Percentiles rank a stretch among this genome's conserved stretches.
These are phyloP conservation scores for Ceraclea dissimilis DNA, from an alignment of 2,888 invertebrate genomes.

Conservation along the genomic window DNA sequence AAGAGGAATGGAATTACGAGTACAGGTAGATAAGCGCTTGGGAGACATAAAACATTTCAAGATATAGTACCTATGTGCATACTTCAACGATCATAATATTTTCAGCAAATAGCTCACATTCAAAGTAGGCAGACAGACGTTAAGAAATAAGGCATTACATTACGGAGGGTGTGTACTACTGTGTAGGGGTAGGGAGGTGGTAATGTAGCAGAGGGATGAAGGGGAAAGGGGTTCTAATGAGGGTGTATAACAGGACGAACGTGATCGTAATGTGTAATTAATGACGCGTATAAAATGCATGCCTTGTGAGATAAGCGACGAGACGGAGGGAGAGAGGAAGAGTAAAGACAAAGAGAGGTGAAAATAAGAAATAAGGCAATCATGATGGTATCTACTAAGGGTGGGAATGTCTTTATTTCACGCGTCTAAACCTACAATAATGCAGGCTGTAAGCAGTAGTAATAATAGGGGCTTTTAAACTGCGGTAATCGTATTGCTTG, in stretches of 20 bases:
- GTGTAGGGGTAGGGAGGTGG: neutral
- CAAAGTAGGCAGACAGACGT: neutral
- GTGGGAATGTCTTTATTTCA: slow-evolving; percentile 1
- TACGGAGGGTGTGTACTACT: no score
- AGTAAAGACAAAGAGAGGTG: neutral
- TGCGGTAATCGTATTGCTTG: no score
- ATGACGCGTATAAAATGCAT: slow-evolving; percentile 23
- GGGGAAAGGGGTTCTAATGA: slow-evolving; percentile 7
- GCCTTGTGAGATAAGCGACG: slow-evolving; percentile 13
- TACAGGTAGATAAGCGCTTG: no score
- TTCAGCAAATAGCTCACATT: neutral
- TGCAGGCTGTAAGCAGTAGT: no score
- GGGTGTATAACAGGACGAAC: slow-evolving; percentile 7
- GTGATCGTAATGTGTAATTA: slow-evolving; percentile 25
- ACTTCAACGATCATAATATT: no score
- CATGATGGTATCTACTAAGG: no score
- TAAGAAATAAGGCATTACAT: neutral
- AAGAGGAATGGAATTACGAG: no score
- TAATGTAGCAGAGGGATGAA: neutral
- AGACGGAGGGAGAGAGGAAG: neutral
- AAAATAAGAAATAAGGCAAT: no score
- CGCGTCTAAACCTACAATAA: no score
- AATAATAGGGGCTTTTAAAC: no score
- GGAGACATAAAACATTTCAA: no score
- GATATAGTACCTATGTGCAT: no score